Conservation (phyloP, 2,113 vertebrate genomes). For the Promerops cafer region DNA sequence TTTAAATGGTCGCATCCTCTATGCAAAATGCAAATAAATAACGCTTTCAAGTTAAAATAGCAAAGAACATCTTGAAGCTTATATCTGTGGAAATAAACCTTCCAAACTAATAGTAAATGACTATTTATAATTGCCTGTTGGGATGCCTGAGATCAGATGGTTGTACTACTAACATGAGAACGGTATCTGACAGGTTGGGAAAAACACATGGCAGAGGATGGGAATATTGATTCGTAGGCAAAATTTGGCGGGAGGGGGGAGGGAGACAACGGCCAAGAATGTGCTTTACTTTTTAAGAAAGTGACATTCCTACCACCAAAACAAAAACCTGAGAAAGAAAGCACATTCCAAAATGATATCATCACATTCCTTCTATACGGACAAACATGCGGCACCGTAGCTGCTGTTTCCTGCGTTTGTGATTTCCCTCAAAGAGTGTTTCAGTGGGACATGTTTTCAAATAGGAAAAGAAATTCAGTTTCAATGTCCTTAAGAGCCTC, state of each 20-base stretch:
- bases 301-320: conserved; percentile 42
- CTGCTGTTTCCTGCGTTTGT: conserved; percentile 45
- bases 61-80: conserved; percentile 24
- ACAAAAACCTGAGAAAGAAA: conserved; percentile 51
- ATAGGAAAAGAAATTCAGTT: conserved; percentile 29
- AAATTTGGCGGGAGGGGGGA: neutral
- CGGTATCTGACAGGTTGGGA: conserved; percentile 34
- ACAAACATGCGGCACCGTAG: neutral
- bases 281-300: conserved; percentile 37
- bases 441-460: neutral
- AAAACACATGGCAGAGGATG: conserved; percentile 52
- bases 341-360: conserved; percentile 40
- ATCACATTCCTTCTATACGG: conserved; percentile 1
- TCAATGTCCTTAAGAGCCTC: neutral
- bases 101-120: conserved; percentile 31
- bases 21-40: neutral
- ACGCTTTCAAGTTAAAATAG: neutral
- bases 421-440: neutral
- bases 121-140: conserved; percentile 47
- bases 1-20: neutral
- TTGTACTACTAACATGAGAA: conserved; percentile 30
- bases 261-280: conserved; percentile 46
- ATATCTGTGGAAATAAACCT: neutral
- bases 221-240: conserved; percentile 20
- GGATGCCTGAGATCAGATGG: conserved; percentile 39